Conservation (phyloP, 2,113 vertebrate species). For the Nansenia antarctica region DNA sequence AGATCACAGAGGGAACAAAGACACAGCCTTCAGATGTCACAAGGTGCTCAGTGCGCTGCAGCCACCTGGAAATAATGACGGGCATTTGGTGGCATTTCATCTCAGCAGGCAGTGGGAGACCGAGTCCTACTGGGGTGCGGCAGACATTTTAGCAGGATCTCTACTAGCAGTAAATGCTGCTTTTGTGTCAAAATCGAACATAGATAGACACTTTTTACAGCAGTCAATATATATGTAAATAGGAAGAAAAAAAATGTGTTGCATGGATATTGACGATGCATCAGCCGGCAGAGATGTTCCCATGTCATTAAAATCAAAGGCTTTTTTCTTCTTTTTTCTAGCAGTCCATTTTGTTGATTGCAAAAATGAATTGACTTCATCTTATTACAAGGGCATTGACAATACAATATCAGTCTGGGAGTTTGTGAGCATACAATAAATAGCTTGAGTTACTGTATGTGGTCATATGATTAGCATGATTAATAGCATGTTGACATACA, state of each 20-base stretch:
- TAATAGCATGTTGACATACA: background rate
- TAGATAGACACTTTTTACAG: background rate
- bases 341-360: too few relatives aligned
- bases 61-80: slow-evolving; percentile 30
- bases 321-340: too few relatives aligned
- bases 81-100: slow-evolving; percentile 22
- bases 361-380: background rate
- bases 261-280: background rate
- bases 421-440: too few relatives aligned
- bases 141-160: background rate
- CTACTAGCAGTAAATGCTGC: background rate
- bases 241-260: too few relatives aligned
- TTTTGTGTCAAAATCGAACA: background rate
- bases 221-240: background rate
- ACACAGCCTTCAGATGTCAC: background rate
- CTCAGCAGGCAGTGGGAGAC: background rate
- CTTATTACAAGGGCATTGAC: background rate
- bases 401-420: too few relatives aligned
- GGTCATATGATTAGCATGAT: background rate
- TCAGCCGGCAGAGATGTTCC: background rate
- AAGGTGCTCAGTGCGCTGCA: slow-evolving; percentile 14
- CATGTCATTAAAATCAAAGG: too few relatives aligned
- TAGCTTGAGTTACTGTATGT: background rate
- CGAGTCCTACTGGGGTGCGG: background rate
- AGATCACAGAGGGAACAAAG: slow-evolving; percentile 14